Evolutionary conservation across 2,113 vertebrate genomes (phyloP), one percentile per base, ranked within the genome.

Genomic region (Strix uralensis): DNA sequence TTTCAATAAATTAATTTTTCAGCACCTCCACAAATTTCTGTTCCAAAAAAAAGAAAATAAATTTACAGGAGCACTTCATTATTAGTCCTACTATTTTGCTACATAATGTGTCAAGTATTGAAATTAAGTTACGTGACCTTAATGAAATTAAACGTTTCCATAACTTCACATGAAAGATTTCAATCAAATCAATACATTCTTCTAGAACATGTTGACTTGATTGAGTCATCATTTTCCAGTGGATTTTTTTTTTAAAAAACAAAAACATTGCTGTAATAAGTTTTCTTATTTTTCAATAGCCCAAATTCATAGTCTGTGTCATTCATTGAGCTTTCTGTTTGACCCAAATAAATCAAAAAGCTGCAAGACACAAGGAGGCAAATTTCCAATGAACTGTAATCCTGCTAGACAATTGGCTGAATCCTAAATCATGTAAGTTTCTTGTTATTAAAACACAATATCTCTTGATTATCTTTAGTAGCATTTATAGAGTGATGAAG

Each of bases 391-490:
- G 22, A 78, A 54, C 25, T 65, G 30, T 49, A 79, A 79, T 75
- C 49, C 46, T 73, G 4, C 14, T 54, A 88, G 18, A 58, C 47
- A 69, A 20, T 18, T 82, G 74, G 5, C 30, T 88, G 38, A 23
- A 85, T 79, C 17, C 22, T 86, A 62, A 79, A 54, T 72, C 66
- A 70, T 92, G 73, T 66, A 85, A 73, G 26, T 72, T 89, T 91
- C 77, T 94, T 91, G 26, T 73, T 88, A 92, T 58, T 74, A 92
- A 92, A 90, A 93, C 52, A 82, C 38, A 80, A 19, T 94, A 51
- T 95, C 54, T 95, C 88, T 92, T 95, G 78, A 91, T 89, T 92
- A 87, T 70, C 80, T 89, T 85, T 84, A 87, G 44, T 75, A 81
- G 86, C 63, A 91, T 94, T 94, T 95, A 42, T 81, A 65, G 65